Evolutionary conservation across 2,888 invertebrate genomes (phyloP).

Genomic region (Zygothrica quintamaculata): DNA sequence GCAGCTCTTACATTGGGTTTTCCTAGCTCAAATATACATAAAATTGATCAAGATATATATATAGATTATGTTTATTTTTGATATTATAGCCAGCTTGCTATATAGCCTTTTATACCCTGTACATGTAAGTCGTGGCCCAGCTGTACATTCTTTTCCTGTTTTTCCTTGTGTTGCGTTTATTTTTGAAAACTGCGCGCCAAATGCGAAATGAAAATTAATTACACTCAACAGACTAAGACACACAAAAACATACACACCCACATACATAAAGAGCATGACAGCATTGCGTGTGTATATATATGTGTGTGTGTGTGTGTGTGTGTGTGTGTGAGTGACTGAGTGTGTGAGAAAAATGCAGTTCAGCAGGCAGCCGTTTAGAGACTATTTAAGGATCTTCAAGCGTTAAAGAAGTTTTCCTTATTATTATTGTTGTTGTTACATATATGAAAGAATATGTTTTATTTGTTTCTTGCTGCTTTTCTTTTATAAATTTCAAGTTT

Average conservation of each 20-base stretch:
- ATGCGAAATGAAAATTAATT: constrained; percentile 68
- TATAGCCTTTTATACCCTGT: too few relatives aligned
- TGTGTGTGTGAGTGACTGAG: too few relatives aligned
- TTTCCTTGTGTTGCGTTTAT: constrained; percentile 43
- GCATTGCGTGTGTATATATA: constrained; percentile 41
- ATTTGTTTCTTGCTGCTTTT: too few relatives aligned
- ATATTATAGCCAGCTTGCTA: too few relatives aligned
- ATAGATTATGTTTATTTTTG: too few relatives aligned
- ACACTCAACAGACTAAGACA: constrained; percentile 39
- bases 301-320: too few relatives aligned
- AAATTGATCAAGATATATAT: too few relatives aligned
- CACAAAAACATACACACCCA: constrained; percentile 8
- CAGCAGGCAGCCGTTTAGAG: constrained; percentile 18
- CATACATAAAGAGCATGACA: constrained; percentile 17
- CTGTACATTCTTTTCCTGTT: background rate
- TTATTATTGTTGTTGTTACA: background rate
- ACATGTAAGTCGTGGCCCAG: background rate
- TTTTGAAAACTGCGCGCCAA: constrained; percentile 53
- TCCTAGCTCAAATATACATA: too few relatives aligned
- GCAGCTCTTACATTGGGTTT: too few relatives aligned
- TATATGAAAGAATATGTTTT: background rate
- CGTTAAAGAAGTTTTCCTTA: constrained; percentile 2
- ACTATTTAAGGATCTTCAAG: constrained; percentile 51
- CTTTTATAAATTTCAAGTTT: too few relatives aligned
- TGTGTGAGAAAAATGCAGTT: constrained; percentile 20